Evolutionary conservation across 2,113 vertebrate genomes (phyloP).

Genomic region (Malurus alboscapulatus): DNA sequence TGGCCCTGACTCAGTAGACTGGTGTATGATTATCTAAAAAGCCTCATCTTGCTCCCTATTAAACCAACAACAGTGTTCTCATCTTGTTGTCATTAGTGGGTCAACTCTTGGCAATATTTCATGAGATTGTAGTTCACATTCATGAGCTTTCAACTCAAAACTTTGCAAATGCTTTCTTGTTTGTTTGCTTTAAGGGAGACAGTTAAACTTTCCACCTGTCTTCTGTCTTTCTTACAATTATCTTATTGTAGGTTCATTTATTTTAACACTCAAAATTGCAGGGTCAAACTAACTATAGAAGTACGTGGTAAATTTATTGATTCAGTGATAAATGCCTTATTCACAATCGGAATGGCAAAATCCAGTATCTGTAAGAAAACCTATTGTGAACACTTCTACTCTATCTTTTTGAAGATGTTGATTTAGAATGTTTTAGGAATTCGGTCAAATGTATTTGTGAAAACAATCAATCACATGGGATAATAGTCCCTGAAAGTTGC

Average conservation of each 20-base stretch:
- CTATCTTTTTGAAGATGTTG: not conserved
- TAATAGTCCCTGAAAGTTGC: not conserved
- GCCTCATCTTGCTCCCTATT: not conserved
- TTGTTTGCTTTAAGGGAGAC: not conserved
- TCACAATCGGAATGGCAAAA: not conserved
- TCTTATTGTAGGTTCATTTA: not conserved
- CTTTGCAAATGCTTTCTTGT: not conserved
- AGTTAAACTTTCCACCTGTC: not conserved
- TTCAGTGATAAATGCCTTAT: not conserved
- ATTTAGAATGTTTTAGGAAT: not conserved
- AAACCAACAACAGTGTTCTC: not conserved
- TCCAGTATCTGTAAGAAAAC: not conserved
- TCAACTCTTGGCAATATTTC: not conserved
- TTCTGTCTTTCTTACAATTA: not conserved
- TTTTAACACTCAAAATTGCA: not conserved
- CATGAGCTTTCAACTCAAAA: not conserved
- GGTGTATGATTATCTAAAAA: not conserved
- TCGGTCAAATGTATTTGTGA: not conserved
- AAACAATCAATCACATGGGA: not conserved
- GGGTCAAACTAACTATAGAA: not conserved
- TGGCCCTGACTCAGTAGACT: not conserved
- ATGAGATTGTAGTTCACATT: not conserved
- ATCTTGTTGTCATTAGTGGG: not conserved
- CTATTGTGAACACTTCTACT: not conserved
- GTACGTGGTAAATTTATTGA: not conserved